Evolutionary conservation across 1,140 invertebrate species (phyloP).

Genomic region (Geopemphigus sp.): DNA sequence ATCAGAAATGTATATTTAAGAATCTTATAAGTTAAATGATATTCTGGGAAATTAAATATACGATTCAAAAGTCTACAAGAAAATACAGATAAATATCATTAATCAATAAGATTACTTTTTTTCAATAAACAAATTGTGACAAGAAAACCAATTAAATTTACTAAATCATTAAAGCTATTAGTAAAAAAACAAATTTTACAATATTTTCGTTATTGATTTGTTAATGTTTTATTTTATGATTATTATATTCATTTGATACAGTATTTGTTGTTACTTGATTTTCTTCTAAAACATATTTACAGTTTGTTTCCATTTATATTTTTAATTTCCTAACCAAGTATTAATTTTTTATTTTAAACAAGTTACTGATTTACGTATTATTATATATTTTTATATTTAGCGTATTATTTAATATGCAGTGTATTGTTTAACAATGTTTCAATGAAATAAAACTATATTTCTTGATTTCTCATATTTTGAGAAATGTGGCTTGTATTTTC

Average conservation of each 20-base stretch:
- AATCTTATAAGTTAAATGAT: too few relatives aligned
- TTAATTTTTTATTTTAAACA: background rate
- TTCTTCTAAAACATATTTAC: background rate
- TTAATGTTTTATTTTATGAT: slow-evolving; percentile 5
- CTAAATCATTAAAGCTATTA: background rate
- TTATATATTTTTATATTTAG: background rate
- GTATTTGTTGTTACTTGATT: background rate
- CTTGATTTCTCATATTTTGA: too few relatives aligned
- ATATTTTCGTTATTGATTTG: background rate
- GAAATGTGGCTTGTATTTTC: background rate
- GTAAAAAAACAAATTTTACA: background rate
- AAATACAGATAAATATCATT: too few relatives aligned
- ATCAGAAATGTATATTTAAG: too few relatives aligned
- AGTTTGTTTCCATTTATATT: background rate
- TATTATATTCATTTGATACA: background rate
- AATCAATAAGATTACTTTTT: too few relatives aligned
- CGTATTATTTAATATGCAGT: background rate
- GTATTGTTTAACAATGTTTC: background rate
- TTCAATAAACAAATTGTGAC: background rate
- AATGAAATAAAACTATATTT: background rate
- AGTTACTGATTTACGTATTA: background rate
- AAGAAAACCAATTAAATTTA: background rate
- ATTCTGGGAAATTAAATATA: too few relatives aligned
- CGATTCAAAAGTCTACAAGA: too few relatives aligned
- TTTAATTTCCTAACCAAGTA: background rate